Percentiles rank a stretch among this genome's conserved stretches.
Conservation (phyloP, 2,113 vertebrate species). For the Montifringilla adamsi region DNA sequence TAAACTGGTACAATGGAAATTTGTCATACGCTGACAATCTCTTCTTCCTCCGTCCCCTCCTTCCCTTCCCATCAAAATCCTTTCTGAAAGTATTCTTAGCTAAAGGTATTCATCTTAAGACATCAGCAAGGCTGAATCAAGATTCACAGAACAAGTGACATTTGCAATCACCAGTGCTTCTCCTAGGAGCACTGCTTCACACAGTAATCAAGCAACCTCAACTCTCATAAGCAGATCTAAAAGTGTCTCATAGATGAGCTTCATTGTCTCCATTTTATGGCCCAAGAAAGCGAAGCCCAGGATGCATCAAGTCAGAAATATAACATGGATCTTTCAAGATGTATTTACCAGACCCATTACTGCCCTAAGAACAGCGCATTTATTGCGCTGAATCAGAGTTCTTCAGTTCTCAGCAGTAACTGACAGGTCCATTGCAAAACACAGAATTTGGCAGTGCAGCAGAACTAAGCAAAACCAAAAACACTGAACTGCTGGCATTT, state of each 20-base stretch:
- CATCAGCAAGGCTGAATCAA: not conserved
- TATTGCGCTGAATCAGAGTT: not conserved
- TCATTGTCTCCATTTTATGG: not conserved
- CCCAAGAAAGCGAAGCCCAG: not conserved
- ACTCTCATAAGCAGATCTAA: not conserved
- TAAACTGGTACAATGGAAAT: not conserved
- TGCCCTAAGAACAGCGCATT: not conserved
- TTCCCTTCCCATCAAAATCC: not conserved
- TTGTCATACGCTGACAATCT: not conserved
- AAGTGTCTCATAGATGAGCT: not conserved
- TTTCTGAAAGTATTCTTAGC: not conserved
- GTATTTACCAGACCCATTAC: not conserved
- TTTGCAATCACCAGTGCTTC: slow-evolving; percentile 10
- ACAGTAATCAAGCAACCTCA: not conserved
- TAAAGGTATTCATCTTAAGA: not conserved
- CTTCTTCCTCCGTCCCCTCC: not conserved
- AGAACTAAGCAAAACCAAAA: not conserved
- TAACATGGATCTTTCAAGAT: not conserved
- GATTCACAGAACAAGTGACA: not conserved
- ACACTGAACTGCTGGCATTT: not conserved
- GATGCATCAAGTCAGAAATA: not conserved
- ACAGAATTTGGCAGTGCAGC: not conserved
- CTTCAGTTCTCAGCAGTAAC: not conserved
- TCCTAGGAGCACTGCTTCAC: not conserved
- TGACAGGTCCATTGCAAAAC: not conserved